These are phyloP conservation scores for Aphelenchoides fujianensis DNA, from an alignment of 1,140 invertebrate species.

Conservation along the genomic window DNA sequence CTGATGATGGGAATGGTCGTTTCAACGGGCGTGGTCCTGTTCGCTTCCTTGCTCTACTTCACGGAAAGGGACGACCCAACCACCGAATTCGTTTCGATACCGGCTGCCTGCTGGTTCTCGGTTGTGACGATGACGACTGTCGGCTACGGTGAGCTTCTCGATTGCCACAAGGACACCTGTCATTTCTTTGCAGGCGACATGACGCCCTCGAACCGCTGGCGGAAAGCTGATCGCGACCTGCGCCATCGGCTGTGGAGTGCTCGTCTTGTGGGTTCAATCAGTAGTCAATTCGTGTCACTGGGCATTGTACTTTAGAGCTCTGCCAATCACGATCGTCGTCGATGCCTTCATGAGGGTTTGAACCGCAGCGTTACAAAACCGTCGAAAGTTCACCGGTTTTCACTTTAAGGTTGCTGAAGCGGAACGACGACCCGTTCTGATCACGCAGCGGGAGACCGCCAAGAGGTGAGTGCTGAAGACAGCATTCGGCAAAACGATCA, in stretches of 20 bases:
- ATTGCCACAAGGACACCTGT: neutral
- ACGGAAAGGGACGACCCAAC: constrained; percentile 58
- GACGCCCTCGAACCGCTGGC: constrained; percentile 13
- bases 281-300: too few relatives aligned
- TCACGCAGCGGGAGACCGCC: too few relatives aligned
- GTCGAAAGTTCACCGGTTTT: too few relatives aligned
- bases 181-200: constrained; percentile 20
- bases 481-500: too few relatives aligned
- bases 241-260: constrained; percentile 56
- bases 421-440: constrained; percentile 35
- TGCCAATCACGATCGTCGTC: constrained; percentile 62
- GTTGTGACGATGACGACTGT: constrained; percentile 58
- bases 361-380: too few relatives aligned
- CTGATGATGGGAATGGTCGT: constrained; percentile 59
- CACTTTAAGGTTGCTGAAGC: constrained; percentile 55
- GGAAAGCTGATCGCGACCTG: constrained; percentile 57
- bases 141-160: constrained; percentile 33
- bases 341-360: constrained; percentile 23
- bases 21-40: constrained; percentile 56
- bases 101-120: constrained; percentile 60
- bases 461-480: too few relatives aligned
- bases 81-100: constrained; percentile 57
- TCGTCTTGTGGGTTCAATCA: too few relatives aligned
- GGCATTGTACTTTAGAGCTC: constrained; percentile 30
- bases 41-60: constrained; percentile 61